A percentile compares a stretch with the other conserved stretches of the same genome.
These are phyloP conservation scores for Oppia nitens DNA, from an alignment of 1,140 invertebrate species.

Conservation along the genomic window DNA sequence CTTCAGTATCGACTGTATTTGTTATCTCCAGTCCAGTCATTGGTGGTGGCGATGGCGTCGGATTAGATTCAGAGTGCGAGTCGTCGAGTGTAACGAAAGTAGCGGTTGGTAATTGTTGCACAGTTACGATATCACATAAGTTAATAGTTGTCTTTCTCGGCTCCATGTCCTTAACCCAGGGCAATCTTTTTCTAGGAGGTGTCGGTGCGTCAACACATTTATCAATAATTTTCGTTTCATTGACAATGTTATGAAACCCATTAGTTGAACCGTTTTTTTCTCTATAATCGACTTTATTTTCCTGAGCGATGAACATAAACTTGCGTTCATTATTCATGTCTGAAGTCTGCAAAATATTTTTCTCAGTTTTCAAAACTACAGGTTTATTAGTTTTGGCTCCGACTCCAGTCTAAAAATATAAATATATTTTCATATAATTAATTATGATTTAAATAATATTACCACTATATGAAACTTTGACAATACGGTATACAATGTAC, in stretches of 20 bases:
- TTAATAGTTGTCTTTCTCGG: not conserved
- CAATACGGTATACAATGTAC: too few relatives aligned
- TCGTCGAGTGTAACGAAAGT: slow-evolving; percentile 18
- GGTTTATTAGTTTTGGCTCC: slow-evolving; percentile 53
- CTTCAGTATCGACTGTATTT: too few relatives aligned
- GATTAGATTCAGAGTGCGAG: too few relatives aligned
- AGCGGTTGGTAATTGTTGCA: slow-evolving; percentile 14
- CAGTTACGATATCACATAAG: slow-evolving; percentile 15
- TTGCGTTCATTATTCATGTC: slow-evolving; percentile 63
- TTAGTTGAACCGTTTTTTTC: slow-evolving; percentile 30
- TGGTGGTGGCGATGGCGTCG: too few relatives aligned
- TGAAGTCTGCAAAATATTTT: slow-evolving; percentile 29
- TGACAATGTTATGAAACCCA: not conserved
- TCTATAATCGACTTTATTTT: slow-evolving; percentile 65
- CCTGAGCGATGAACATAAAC: slow-evolving; percentile 60
- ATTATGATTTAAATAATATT: too few relatives aligned
- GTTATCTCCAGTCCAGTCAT: too few relatives aligned
- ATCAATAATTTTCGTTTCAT: not conserved
- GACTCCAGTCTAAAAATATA: slow-evolving; percentile 31
- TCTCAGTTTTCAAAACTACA: slow-evolving; percentile 38
- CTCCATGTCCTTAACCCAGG: slow-evolving; percentile 17
- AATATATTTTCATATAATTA: not conserved
- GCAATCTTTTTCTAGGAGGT: slow-evolving; percentile 9
- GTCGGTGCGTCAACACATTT: slow-evolving; percentile 1
- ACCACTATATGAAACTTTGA: too few relatives aligned